phyloP scores from a whole-genome alignment of 2,113 vertebrate species.

The Brachyhypopomus occidentalis region DNA sequence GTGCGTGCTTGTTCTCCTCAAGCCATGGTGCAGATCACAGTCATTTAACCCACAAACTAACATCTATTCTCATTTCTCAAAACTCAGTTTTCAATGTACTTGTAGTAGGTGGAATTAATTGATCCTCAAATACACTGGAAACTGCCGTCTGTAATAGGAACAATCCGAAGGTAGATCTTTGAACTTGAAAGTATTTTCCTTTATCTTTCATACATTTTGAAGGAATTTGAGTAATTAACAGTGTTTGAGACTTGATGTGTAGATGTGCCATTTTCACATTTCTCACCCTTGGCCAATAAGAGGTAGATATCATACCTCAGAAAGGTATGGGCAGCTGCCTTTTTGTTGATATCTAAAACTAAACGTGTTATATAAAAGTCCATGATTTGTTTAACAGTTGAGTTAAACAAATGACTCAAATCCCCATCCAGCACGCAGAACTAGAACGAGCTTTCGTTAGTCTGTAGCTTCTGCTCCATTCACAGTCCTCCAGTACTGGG shows the following conservation, averaged over 20 bases:
- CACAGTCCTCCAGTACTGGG: constrained; percentile 37
- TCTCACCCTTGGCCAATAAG: neutral
- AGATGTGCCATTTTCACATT: too few relatives aligned
- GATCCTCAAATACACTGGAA: neutral
- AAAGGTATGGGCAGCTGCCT: neutral
- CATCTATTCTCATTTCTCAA: constrained; percentile 27
- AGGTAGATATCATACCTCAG: neutral
- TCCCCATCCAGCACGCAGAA: constrained; percentile 1
- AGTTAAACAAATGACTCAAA: constrained; percentile 12
- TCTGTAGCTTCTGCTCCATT: constrained; percentile 3
- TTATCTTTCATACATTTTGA: neutral
- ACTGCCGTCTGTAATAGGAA: neutral
- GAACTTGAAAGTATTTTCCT: too few relatives aligned
- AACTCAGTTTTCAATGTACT: neutral
- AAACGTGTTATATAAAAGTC: neutral
- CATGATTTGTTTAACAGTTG: neutral
- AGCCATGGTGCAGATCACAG: constrained; percentile 1
- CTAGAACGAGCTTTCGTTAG: neutral
- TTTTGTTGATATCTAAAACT: neutral
- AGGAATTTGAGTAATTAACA: neutral
- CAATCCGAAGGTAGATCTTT: neutral
- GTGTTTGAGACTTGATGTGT: too few relatives aligned
- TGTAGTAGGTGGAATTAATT: neutral
- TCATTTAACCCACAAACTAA: constrained; percentile 20
- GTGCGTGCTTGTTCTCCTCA: constrained; percentile 27